phyloP scores from a whole-genome alignment of 92 coral and sea anemone genomes.

The Umimayanthus chanpuru region DNA sequence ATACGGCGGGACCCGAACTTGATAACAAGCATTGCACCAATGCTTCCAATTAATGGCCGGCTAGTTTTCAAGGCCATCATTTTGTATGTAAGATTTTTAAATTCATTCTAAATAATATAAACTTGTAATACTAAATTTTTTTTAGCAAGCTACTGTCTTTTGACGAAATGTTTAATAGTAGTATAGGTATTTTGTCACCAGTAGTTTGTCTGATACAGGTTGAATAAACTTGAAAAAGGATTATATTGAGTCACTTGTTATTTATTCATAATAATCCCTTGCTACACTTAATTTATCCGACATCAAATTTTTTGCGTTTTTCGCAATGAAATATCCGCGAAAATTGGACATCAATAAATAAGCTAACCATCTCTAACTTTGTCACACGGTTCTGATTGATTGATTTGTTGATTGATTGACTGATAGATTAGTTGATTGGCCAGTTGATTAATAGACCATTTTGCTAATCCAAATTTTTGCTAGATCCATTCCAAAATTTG shows the following conservation, averaged over 20 bases:
- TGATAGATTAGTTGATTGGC: no score
- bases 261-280: background rate
- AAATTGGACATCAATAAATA: no score
- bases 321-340: no score
- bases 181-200: background rate
- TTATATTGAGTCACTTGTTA: background rate
- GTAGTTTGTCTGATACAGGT: background rate
- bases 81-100: constrained; percentile 24
- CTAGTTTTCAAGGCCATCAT: background rate
- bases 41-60: constrained; percentile 10
- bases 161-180: background rate
- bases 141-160: background rate
- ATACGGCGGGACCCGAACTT: background rate
- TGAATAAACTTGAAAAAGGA: background rate
- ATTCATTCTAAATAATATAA: background rate
- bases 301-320: background rate
- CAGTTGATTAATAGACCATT: no score
- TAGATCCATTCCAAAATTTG: no score
- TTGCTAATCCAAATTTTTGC: no score
- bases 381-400: no score
- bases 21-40: background rate
- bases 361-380: no score
- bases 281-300: no score
- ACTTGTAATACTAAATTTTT: background rate
- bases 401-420: no score